Conservation (phyloP, 1,140 invertebrate genomes). For the Heliconius congener region DNA sequence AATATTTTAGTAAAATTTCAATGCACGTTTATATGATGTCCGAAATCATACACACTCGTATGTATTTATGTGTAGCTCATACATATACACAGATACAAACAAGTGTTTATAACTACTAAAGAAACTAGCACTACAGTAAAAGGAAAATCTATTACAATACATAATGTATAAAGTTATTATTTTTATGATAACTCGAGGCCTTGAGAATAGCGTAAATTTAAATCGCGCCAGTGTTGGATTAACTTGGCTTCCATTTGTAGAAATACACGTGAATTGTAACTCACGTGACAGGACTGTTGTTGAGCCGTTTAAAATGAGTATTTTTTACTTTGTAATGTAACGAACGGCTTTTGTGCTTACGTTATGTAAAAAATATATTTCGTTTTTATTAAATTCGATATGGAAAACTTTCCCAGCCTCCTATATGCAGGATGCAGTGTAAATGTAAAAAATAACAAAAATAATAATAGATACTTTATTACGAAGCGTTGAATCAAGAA, state of each 20-base stretch:
- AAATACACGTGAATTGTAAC: neutral
- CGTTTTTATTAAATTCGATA: no score
- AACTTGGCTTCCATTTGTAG: slow-evolving; percentile 22
- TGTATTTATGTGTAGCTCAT: no score
- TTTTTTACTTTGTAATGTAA: neutral
- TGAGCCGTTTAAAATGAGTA: neutral
- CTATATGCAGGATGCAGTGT: no score
- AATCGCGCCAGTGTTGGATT: slow-evolving; percentile 18
- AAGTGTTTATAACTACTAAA: neutral
- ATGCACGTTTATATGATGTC: no score
- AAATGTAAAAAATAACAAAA: no score
- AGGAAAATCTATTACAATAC: neutral
- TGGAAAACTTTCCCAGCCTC: no score
- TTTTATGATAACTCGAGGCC: slow-evolving; percentile 9
- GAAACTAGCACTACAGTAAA: neutral
- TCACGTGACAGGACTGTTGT: neutral
- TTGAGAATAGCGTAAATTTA: slow-evolving; percentile 16
- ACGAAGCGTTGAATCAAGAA: no score
- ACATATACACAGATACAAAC: no score
- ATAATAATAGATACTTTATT: no score
- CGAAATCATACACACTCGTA: no score
- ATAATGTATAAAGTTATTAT: slow-evolving; percentile 2
- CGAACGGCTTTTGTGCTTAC: neutral
- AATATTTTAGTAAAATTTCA: no score
- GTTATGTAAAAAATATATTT: no score